Conservation (phyloP, 2,797 vertebrate genomes). For the Sebastes miniatus region DNA sequence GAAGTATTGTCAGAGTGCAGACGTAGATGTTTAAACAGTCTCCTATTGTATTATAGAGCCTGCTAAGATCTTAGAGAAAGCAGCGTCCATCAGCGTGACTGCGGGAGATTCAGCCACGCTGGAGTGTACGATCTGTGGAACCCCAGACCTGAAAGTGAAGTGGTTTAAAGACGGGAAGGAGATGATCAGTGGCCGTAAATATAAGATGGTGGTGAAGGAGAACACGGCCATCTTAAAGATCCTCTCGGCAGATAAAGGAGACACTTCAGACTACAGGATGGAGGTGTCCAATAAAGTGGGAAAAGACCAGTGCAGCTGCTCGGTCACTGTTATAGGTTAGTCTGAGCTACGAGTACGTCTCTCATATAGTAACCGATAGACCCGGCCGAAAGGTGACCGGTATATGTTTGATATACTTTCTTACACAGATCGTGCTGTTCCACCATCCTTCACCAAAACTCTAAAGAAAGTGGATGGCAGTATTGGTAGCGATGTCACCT, state of each 20-base stretch:
- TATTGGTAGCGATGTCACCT: constrained; percentile 76
- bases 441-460: constrained; percentile 91
- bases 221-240: constrained; percentile 90
- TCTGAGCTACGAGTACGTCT: constrained; percentile 47
- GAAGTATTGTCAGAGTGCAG: neutral
- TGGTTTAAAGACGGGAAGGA: constrained; percentile 93
- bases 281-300: constrained; percentile 95
- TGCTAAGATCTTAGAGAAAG: constrained; percentile 91
- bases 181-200: constrained; percentile 90
- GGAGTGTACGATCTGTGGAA: constrained; percentile 90
- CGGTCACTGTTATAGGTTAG: constrained; percentile 92
- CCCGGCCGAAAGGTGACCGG: constrained; percentile 24
- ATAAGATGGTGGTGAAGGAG: constrained; percentile 90
- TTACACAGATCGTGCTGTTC: constrained; percentile 91
- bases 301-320: constrained; percentile 88
- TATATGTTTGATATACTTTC: constrained; percentile 67
- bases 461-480: constrained; percentile 88
- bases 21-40: constrained; percentile 2
- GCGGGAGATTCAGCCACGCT: constrained; percentile 89
- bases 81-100: constrained; percentile 91
- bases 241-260: constrained; percentile 87
- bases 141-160: constrained; percentile 92
- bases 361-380: neutral
- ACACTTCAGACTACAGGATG: constrained; percentile 91
- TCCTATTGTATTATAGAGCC: constrained; percentile 85